Percentiles rank a stretch among this genome's conserved stretches.
These are phyloP conservation scores for Holotrichia oblita DNA, from an alignment of 1,140 invertebrate genomes.

Conservation along the genomic window DNA sequence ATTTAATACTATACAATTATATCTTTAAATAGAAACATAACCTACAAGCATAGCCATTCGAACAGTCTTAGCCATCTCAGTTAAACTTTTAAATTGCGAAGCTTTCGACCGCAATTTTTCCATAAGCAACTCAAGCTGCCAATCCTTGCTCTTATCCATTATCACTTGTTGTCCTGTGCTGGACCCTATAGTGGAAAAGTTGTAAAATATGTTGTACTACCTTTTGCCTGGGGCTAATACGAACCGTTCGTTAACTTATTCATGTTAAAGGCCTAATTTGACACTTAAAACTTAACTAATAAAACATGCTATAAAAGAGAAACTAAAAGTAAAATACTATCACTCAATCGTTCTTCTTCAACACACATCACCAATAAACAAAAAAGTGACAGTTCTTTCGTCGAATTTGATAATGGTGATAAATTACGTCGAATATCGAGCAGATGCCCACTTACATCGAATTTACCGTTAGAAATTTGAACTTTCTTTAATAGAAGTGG, in stretches of 20 bases:
- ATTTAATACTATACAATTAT: too few species aligned
- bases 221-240: background rate
- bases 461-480: background rate
- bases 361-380: constrained; percentile 40
- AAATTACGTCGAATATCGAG: background rate
- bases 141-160: constrained; percentile 73
- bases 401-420: background rate
- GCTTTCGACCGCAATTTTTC: constrained; percentile 83
- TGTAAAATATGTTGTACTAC: constrained; percentile 23
- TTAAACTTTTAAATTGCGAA: constrained; percentile 78
- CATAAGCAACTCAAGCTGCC: constrained; percentile 85
- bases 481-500: background rate
- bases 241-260: constrained; percentile 28
- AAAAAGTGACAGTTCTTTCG: constrained; percentile 38
- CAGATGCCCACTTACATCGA: background rate
- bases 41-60: constrained; percentile 84
- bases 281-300: constrained; percentile 1
- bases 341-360: background rate
- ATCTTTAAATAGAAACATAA: constrained; percentile 46
- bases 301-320: background rate
- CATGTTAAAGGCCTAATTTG: constrained; percentile 11
- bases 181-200: background rate
- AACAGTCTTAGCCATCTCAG: constrained; percentile 85
- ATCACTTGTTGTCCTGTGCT: constrained; percentile 2
- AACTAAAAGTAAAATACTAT: constrained; percentile 24